Evolutionary conservation across 2,888 invertebrate species (phyloP), one percentile per base, ranked within the genome.

Genomic region (Nomada fabriciana): DNA sequence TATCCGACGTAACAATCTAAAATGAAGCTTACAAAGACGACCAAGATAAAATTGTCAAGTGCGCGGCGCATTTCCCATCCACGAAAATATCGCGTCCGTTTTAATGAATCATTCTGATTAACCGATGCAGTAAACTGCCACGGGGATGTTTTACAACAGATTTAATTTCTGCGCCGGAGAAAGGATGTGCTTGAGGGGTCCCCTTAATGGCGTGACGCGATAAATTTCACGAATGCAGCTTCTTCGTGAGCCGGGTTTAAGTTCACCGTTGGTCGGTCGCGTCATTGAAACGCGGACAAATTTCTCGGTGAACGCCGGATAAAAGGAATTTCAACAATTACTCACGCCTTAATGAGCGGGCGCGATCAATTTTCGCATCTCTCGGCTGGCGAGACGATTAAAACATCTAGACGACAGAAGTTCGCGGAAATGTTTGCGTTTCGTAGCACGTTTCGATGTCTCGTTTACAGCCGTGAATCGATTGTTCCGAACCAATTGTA

Each of bases 281-380:
- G 64, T 65, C 53, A 64, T 59, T 59, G 59, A 64, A 77, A 65
- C 52, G 47, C 59, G 29, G 64, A 70, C 64, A 43, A 59, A 76
- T 59, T 43, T 47, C 29, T 50, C n/a, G 36, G 23, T 29, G 43
- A 23, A 61, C 13, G 23, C 15, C 13, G 47, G 23, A 53, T 76
- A 70, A 70, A 76, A 70, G 77, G 59, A 53, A 77, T 52, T 23
- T 79, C 64, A 76, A 64, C 68, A 59, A 76, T 69, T 77, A 59
- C 69, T 64, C 63, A 15, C 18, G 23, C 7, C 52, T 20, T 64
- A 70, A 76, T 43, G 57, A 25, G 57, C 11, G 43, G 11, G n/a
- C 29, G n/a, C 43, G 64, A 79, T 63, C 69, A 76, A 76, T 76
- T 64, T 57, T 52, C 61, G n/a, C 13, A 43, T 23, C 11, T 9